A percentile compares a stretch with the other conserved stretches of the same genome.
phyloP scores from a whole-genome alignment of 2,888 invertebrate species.

The Smittia aterrima region DNA sequence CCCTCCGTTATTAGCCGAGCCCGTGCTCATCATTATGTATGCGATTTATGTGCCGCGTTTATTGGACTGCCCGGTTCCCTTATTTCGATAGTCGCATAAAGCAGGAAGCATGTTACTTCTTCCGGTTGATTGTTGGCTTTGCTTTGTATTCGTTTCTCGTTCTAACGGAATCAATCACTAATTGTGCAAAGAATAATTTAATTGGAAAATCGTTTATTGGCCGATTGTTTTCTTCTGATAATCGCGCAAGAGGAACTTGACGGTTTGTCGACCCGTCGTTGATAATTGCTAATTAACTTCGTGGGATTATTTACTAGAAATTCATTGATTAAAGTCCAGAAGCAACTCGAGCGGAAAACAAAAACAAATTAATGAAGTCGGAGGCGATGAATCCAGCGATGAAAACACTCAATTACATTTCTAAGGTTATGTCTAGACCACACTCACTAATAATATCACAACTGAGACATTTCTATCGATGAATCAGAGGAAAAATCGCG shows the following conservation, averaged over 20 bases:
- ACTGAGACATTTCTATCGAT: not conserved
- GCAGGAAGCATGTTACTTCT: slow-evolving; percentile 25
- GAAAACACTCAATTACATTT: not conserved
- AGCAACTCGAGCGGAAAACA: not conserved
- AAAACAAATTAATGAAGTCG: not conserved
- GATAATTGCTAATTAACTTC: not conserved
- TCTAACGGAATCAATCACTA: slow-evolving; percentile 23
- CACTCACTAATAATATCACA: not conserved
- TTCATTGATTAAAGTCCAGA: too few species aligned
- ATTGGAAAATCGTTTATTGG: slow-evolving; percentile 15
- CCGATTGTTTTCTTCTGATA: slow-evolving; percentile 7
- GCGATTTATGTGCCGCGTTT: slow-evolving; percentile 29
- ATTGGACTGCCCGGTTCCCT: slow-evolving; percentile 1
- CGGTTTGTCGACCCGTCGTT: not conserved
- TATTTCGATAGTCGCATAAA: not conserved
- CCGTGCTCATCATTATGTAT: slow-evolving; percentile 30
- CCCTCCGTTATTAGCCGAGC: not conserved
- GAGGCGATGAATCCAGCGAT: not conserved
- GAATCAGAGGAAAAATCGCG: not conserved
- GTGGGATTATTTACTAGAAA: not conserved
- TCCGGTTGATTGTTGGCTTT: slow-evolving; percentile 33
- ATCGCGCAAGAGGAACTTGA: not conserved
- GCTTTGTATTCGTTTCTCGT: not conserved
- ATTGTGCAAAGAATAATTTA: slow-evolving; percentile 37
- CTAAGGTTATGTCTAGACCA: not conserved